Evolutionary conservation across 37 sponge, comb jelly and placozoan genomes (phyloP), one percentile per base, ranked within the genome.

Genomic region (Dysidea cf. avara): DNA sequence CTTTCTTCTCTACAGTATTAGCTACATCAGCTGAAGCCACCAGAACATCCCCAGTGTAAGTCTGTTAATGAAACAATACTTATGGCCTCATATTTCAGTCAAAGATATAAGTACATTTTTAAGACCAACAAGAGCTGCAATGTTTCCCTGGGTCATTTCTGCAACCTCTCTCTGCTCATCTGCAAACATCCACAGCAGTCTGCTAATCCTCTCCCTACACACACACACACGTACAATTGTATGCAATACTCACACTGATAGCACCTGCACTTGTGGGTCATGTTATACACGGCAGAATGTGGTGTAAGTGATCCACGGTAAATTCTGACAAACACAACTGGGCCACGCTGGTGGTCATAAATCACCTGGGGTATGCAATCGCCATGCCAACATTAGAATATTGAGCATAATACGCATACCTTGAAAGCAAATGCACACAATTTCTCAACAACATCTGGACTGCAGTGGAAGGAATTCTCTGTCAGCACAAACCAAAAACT

Each of bases 391-490:
- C 46, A 66, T 31, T 7, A 5, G 32, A 22, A 34, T 24, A 39
- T 24, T 28, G 14, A 22, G 32, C 9, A 37, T 39, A 64, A 7
- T 28, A n/a, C 26, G 12, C 74, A 26, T 21, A 83, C 89, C 75
- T 94, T 94, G 68, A 94, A 94, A 16, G 87, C 94, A 75, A 77
- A 89, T 28, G 91, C 94, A 81, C 54, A 86, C 28, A 82, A 76
- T 13, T 64, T 83, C 39, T 78, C 56, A 37, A 81, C 53, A 35
- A 30, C 52, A 12, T 63, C 83, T 7, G 86, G 83, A 18, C 86
- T 89, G 50, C 11, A 84, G 2, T 43, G 33, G 38, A 16, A 31
- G 46, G 25, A 69, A 11, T 1, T n/a, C n/a, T n/a, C n/a, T n/a
- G n/a, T n/a, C n/a, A n/a, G 3, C 2, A 37, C 37, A 2, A n/a